phyloP scores from a whole-genome alignment of 2,113 vertebrate species.

The Cyphomyrus discorhynchus region DNA sequence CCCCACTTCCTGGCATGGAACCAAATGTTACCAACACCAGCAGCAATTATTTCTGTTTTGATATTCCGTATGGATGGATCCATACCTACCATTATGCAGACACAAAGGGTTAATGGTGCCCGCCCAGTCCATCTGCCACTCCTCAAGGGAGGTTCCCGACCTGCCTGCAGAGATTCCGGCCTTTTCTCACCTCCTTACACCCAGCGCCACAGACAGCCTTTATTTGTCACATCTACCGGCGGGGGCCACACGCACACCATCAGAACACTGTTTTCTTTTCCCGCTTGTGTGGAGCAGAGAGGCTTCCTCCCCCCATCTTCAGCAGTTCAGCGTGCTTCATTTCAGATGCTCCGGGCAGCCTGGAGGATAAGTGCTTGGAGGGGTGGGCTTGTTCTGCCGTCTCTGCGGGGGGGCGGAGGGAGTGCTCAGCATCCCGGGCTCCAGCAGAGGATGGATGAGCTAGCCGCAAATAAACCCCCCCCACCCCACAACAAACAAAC shows the following conservation, averaged over 20 bases:
- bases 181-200: background rate
- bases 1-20: background rate
- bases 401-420: background rate
- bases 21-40: background rate
- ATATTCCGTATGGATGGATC: background rate
- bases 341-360: background rate
- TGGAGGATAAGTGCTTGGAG: background rate
- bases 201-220: slow-evolving; percentile 6
- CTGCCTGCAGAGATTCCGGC: slow-evolving; percentile 9
- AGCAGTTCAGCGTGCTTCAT: background rate
- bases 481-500: slow-evolving; percentile 28
- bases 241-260: background rate
- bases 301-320: background rate
- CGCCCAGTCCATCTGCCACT: slow-evolving; percentile 37
- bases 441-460: background rate
- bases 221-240: slow-evolving; percentile 34
- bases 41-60: background rate
- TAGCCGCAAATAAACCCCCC: background rate
- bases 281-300: background rate
- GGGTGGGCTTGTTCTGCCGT: background rate
- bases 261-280: background rate
- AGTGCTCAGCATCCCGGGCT: background rate
- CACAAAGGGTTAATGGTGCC: background rate
- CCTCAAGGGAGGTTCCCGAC: slow-evolving; percentile 8
- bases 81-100: background rate